A percentile compares a stretch with the other conserved stretches of the same genome.
These are phyloP conservation scores for Drosophila sp. DNA, from an alignment of 1,140 invertebrate species.

Conservation along the genomic window DNA sequence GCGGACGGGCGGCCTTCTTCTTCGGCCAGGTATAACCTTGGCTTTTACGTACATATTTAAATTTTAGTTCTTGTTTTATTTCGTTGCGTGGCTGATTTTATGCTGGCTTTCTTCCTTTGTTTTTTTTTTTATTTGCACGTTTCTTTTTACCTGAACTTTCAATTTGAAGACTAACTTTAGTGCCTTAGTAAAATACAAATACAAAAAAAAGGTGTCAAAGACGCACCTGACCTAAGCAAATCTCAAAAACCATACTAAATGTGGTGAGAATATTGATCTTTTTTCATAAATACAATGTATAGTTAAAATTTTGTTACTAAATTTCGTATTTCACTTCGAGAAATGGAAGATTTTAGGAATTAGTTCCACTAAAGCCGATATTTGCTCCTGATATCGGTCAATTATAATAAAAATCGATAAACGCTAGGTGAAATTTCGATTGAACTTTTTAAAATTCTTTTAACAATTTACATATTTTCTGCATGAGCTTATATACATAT, in stretches of 20 bases:
- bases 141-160: conserved; percentile 6
- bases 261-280: not conserved
- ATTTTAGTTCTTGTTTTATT: conserved; percentile 21
- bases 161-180: conserved; percentile 10
- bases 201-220: not conserved
- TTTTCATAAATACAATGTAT: too few species aligned
- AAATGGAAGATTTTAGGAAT: too few species aligned
- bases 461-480: conserved; percentile 5
- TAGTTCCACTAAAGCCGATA: too few species aligned
- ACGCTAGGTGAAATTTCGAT: too few species aligned
- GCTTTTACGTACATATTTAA: conserved; percentile 7
- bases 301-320: too few species aligned
- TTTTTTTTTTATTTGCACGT: not conserved
- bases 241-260: not conserved
- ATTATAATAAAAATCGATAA: not conserved
- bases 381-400: too few species aligned
- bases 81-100: conserved; percentile 21
- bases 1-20: not conserved
- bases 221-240: not conserved
- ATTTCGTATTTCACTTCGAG: too few species aligned
- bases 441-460: too few species aligned
- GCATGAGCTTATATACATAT: not conserved
- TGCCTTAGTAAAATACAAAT: not conserved
- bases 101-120: not conserved
- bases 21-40: conserved; percentile 7